Percentiles rank a stretch among this genome's conserved stretches.
phyloP scores from a whole-genome alignment of 2,113 vertebrate genomes.

The Rissa tridactyla region DNA sequence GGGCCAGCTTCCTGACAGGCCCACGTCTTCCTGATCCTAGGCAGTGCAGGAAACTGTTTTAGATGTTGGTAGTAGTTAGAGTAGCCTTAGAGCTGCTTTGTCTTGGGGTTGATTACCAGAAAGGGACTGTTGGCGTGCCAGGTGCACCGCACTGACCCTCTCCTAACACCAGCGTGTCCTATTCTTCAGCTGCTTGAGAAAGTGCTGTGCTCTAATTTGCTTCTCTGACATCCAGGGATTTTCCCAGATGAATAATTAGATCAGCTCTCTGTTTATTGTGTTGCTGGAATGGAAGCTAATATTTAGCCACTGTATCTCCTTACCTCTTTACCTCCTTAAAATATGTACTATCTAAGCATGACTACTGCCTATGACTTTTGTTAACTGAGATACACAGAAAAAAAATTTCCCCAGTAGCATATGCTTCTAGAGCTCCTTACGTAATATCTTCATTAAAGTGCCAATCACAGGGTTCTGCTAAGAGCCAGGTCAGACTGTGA shows the following conservation, averaged over 20 bases:
- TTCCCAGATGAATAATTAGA: background rate
- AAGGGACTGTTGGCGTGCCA: background rate
- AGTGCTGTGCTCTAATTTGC: background rate
- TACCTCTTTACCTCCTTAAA: background rate
- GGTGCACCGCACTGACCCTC: background rate
- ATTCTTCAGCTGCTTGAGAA: background rate
- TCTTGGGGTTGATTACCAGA: background rate
- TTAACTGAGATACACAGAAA: background rate
- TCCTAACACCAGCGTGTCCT: background rate
- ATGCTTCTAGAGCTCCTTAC: background rate
- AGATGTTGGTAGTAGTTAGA: background rate
- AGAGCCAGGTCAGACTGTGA: background rate
- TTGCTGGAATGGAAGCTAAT: background rate
- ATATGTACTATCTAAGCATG: background rate
- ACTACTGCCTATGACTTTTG: background rate
- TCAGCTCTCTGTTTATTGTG: background rate
- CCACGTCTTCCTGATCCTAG: background rate
- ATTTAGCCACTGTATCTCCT: background rate
- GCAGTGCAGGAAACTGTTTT: background rate
- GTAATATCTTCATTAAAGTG: conserved; percentile 27
- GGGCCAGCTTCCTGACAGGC: background rate
- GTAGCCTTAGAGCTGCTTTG: background rate
- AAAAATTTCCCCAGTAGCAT: background rate
- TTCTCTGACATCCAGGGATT: background rate
- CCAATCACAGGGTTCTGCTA: background rate